Base-by-base conservation (phyloP, 1,140 invertebrate genomes). In the Drosophila funebris region DNA sequence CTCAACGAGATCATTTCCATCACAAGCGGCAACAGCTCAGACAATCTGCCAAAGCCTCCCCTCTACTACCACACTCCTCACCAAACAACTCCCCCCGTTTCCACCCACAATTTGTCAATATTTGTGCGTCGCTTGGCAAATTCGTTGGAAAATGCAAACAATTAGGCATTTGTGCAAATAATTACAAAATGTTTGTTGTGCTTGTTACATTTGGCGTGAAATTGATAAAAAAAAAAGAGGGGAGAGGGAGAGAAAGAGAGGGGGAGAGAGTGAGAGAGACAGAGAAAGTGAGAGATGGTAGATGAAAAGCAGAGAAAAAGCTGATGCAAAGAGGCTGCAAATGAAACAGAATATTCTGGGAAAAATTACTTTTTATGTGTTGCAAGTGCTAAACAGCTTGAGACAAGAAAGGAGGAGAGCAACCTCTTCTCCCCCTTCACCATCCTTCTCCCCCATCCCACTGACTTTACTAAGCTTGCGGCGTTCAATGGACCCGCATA, bases 91-190 rank as follows among this genome's bases (percentile, higher is more conserved):
- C 20, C 13, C 3, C 9, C n/a, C 0, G 20, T 7, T 4, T 4
- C 4, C 52, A 60, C 39, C 44, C 48, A 58, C 56, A 46, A 27
- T 24, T 44, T 80, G 83, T 88, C 75, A 87, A 87, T 87, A 88
- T 87, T 88, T 87, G 78, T 68, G 70, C 43, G 66, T 41, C 50
- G 56, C 70, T 60, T 56, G 44, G 31, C 43, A 85, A 85, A 85
- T 82, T 69, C 75, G 67, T 56, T 87, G 78, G 87, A 76, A 87
- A 85, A 76, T 64, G 75, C 83, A 87, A 87, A 87, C 83, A 87
- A 88, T 87, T 87, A 87, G 75, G 78, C 83, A 75, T 78, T 87
- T 82, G 78, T 75, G 74, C 82, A 88, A 87, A 87, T 88, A 87
- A 88, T 88, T 87, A 88, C 83, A 52, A 27, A 29, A 36, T 64